Percentiles rank a stretch among this genome's conserved stretches.
Conservation (phyloP, 2,113 vertebrate genomes). For the Archilochus colubris region DNA sequence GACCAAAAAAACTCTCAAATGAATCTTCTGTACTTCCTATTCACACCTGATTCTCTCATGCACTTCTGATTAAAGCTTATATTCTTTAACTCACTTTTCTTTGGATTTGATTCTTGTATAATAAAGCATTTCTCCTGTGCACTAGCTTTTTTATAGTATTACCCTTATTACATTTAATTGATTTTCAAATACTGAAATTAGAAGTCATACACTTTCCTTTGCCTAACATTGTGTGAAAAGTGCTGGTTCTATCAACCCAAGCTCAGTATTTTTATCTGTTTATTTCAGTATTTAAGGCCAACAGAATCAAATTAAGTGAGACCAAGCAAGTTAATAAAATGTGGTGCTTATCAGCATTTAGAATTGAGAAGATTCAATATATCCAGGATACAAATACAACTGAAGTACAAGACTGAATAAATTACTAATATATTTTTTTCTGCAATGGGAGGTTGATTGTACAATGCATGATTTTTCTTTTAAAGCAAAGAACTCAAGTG, state of each 20-base stretch:
- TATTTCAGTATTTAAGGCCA: background rate
- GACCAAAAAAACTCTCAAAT: background rate
- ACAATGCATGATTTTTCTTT: background rate
- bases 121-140: background rate
- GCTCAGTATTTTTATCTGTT: background rate
- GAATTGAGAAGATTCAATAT: background rate
- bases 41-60: background rate
- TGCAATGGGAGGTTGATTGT: background rate
- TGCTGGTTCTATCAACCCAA: background rate
- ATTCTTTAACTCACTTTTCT: background rate
- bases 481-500: background rate
- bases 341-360: background rate
- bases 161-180: background rate
- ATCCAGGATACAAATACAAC: background rate
- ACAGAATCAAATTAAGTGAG: background rate
- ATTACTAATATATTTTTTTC: background rate
- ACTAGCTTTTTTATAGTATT: background rate
- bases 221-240: background rate
- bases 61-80: background rate
- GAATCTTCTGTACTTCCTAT: background rate
- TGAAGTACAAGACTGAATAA: background rate
- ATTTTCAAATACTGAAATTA: background rate
- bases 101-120: background rate
- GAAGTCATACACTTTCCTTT: background rate
- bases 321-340: background rate